These are phyloP conservation scores for Puma concolor DNA, from an alignment of 2,113 vertebrate genomes.

Conservation along the genomic window DNA sequence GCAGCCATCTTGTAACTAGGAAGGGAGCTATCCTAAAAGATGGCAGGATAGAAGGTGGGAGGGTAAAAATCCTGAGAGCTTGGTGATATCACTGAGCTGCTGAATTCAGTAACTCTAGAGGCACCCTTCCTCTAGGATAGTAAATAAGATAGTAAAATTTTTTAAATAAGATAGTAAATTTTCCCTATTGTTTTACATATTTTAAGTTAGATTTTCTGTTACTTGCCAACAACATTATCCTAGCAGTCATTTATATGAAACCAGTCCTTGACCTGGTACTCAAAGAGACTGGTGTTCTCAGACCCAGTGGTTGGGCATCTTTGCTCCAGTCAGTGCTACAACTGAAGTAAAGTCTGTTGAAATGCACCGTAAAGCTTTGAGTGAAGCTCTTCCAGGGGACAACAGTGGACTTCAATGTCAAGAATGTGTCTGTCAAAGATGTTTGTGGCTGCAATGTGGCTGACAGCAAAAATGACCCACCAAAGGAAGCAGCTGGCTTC, in stretches of 20 bases:
- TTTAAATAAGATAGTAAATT: neutral
- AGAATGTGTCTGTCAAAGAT: neutral
- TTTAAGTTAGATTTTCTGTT: slow-evolving; percentile 17
- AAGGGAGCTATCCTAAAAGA: neutral
- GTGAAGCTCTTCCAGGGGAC: neutral
- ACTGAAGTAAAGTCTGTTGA: neutral
- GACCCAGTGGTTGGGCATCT: neutral
- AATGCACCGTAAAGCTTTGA: neutral
- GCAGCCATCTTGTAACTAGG: neutral
- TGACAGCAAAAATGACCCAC: neutral
- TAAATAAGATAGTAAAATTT: neutral
- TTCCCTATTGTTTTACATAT: neutral
- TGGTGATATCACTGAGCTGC: neutral
- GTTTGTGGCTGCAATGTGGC: neutral
- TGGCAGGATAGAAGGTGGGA: neutral
- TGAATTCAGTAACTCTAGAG: neutral
- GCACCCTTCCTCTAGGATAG: neutral
- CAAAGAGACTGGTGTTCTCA: neutral
- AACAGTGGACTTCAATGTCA: neutral
- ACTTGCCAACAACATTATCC: neutral
- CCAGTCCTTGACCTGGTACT: neutral
- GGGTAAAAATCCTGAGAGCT: neutral
- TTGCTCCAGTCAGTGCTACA: neutral
- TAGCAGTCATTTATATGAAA: neutral
- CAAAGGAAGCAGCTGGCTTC: neutral